A percentile compares a stretch with the other conserved stretches of the same genome.
phyloP scores from a whole-genome alignment of 2,888 invertebrate species.

The Conchocele bisecta region DNA sequence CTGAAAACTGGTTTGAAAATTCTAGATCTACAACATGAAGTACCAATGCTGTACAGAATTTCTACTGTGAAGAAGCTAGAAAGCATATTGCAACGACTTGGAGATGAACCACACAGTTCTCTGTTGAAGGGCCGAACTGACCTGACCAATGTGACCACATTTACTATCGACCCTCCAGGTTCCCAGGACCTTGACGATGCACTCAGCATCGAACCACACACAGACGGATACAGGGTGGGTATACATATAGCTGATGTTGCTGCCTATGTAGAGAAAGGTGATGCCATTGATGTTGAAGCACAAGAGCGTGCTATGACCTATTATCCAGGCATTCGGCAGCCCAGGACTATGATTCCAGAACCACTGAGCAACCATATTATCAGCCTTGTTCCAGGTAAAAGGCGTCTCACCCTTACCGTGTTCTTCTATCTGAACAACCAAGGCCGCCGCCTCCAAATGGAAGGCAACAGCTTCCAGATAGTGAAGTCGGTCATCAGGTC shows the following conservation, averaged over 20 bases:
- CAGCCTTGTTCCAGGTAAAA: constrained; percentile 60
- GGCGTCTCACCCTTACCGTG: constrained; percentile 63
- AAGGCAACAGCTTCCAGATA: constrained; percentile 21
- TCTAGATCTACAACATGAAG: constrained; percentile 50
- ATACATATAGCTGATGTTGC: constrained; percentile 71
- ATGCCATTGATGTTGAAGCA: constrained; percentile 64
- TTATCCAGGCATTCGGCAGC: constrained; percentile 47
- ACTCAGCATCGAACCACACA: constrained; percentile 47
- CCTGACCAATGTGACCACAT: constrained; percentile 43
- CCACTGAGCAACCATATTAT: constrained; percentile 59
- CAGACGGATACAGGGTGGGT: constrained; percentile 47
- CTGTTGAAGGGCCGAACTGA: constrained; percentile 27
- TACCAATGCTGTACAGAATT: constrained; percentile 46
- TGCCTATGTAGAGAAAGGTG: constrained; percentile 46
- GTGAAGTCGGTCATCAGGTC: constrained; percentile 54
- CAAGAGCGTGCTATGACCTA: constrained; percentile 56
- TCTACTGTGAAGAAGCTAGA: constrained; percentile 29
- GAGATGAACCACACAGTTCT: constrained; percentile 18
- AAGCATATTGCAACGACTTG: constrained; percentile 6
- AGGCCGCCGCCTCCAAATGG: constrained; percentile 42
- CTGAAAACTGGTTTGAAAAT: constrained; percentile 39
- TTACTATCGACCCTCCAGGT: constrained; percentile 67
- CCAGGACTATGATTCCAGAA: constrained; percentile 68
- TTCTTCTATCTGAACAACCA: constrained; percentile 55
- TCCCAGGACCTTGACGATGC: constrained; percentile 67